Conservation (phyloP, 2,797 vertebrate genomes). For the Coregonus sp. region DNA sequence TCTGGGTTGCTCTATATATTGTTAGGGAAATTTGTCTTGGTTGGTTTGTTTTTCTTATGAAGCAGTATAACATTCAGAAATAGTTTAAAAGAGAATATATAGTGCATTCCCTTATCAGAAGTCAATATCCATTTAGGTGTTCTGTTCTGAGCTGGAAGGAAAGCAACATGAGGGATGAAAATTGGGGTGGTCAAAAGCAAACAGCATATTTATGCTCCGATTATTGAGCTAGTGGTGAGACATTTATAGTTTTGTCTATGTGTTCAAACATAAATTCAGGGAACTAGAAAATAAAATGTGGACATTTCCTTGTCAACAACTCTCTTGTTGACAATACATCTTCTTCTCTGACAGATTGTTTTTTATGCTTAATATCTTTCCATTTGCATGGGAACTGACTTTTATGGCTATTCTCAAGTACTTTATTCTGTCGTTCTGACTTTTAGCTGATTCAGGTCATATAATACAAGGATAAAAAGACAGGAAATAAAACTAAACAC, state of each 20-base stretch:
- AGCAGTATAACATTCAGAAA: background rate
- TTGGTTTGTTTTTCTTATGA: background rate
- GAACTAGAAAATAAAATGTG: background rate
- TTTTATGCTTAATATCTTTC: background rate
- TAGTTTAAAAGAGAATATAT: background rate
- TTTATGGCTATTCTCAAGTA: background rate
- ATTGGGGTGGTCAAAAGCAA: background rate
- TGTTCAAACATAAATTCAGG: background rate
- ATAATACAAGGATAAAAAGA: background rate
- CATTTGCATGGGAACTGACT: background rate
- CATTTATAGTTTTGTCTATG: conserved; percentile 8
- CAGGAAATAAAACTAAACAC: conserved; percentile 1
- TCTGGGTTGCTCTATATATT: background rate
- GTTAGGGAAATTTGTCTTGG: background rate
- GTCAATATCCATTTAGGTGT: background rate
- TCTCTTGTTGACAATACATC: background rate
- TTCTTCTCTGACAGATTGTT: background rate
- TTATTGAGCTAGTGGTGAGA: background rate
- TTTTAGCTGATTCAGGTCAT: background rate
- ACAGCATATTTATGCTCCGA: background rate
- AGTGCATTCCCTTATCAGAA: background rate
- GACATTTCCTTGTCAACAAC: background rate
- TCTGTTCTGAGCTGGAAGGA: background rate
- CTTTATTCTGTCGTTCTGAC: background rate
- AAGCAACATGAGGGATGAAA: background rate